Evolutionary conservation across 1,140 invertebrate species (phyloP), one percentile per base, ranked within the genome.

Genomic region (Bombus polaris): DNA sequence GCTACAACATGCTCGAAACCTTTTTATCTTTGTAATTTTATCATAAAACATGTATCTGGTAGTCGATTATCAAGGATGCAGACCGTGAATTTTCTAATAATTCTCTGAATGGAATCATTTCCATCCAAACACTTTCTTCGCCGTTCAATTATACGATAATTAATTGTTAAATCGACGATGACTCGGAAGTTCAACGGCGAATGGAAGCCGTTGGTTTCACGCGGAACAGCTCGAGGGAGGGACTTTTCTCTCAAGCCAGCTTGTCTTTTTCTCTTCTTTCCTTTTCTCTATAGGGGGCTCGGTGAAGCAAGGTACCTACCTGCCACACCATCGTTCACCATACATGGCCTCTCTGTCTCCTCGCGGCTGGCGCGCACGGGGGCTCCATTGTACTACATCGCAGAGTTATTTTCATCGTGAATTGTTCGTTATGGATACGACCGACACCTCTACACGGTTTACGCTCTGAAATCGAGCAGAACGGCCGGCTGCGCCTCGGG

Each of bases 141-240:
- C 81, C 76, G 73, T 47, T 85, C 86, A 89, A 88, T 91, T 88
- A 89, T 91, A 89, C 85, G 83, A 88, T 89, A 88, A 91, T 91
- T 89, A 88, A 83, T 81, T 89, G 89, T 89, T 91, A 91, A 91
- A 65, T 47, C 80, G 86, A n/a, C 42, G 66, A 88, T 91, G 90
- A 91, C 85, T 89, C 71, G 57, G 42, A 15, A 35, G 32, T 66
- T 68, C 9, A 18, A 10, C 32, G 18, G 18, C 18, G 3, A 37
- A 25, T 22, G 10, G 35, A 37, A 32, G n/a, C n/a, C 42, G 53
- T 83, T 85, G 74, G 78, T 66, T 59, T 47, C 84, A 53, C 37
- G 68, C 74, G 70, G 32, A 79, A n/a, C 42, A 32, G 18, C 47
- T 15, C 47, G 28, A 47, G n/a, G 57, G 18, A 44, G n/a, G 15